These are phyloP conservation scores for Periophthalmus modestus DNA, from an alignment of 2,113 vertebrate genomes.

Conservation along the genomic window DNA sequence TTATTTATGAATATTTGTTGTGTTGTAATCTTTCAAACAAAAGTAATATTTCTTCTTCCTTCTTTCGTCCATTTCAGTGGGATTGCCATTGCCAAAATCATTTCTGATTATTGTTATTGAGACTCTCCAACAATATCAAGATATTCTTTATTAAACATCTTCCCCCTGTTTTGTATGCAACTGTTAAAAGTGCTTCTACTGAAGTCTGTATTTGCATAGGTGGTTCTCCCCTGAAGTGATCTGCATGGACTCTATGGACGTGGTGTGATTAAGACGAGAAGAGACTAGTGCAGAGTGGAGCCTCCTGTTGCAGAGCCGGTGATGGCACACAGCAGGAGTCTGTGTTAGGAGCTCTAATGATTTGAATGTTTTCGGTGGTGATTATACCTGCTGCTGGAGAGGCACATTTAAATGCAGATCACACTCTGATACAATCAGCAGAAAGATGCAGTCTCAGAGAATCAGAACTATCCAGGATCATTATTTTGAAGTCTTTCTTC, in stretches of 20 bases:
- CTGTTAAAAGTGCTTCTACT: not conserved
- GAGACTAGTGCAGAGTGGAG: constrained; percentile 1
- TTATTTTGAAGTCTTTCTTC: constrained; percentile 9
- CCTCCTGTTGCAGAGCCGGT: constrained; percentile 22
- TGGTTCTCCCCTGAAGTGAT: constrained; percentile 26
- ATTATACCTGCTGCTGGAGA: not conserved
- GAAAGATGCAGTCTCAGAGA: not conserved
- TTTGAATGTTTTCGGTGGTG: constrained; percentile 2
- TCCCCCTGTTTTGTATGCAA: no score
- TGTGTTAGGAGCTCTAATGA: not conserved
- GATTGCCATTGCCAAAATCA: no score
- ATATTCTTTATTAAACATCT: no score
- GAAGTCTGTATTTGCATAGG: constrained; percentile 22
- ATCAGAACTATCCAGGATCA: not conserved
- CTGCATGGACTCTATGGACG: constrained; percentile 23
- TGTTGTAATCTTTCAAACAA: no score
- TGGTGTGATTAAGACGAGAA: constrained; percentile 26
- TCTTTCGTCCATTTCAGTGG: no score
- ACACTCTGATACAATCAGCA: not conserved
- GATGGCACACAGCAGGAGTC: constrained; percentile 1
- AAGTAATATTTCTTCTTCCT: no score
- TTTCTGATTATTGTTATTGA: no score
- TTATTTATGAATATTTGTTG: no score
- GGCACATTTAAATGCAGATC: constrained; percentile 12
- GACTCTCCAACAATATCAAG: no score